Conservation (phyloP, 2,113 vertebrate species). For the Ginglymostoma cirratum region DNA sequence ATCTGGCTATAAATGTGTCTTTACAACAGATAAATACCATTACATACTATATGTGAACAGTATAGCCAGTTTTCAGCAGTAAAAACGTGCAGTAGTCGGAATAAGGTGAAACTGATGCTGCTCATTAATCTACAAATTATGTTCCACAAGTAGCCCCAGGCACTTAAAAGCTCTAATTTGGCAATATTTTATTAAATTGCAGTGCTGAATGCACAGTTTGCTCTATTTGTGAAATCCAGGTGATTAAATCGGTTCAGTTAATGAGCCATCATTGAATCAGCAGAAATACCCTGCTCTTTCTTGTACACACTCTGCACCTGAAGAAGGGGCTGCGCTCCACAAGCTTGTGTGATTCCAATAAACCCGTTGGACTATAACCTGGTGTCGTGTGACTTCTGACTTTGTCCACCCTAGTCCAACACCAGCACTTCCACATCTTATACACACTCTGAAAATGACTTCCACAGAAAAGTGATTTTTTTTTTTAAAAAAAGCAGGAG, state of each 20-base stretch:
- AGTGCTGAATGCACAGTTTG: background rate
- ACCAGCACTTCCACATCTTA: too few species aligned
- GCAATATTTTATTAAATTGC: background rate
- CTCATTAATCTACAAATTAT: background rate
- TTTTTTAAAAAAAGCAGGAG: background rate
- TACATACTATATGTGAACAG: background rate
- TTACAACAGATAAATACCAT: background rate
- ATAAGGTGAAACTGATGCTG: background rate
- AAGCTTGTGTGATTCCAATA: too few species aligned
- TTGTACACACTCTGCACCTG: too few species aligned
- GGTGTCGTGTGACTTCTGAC: too few species aligned
- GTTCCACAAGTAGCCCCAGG: background rate
- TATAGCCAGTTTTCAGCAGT: background rate
- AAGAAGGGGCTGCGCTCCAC: too few species aligned
- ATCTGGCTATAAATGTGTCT: background rate
- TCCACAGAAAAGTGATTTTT: background rate
- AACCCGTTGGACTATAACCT: too few species aligned
- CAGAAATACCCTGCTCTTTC: background rate
- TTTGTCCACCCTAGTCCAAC: too few species aligned
- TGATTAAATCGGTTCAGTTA: background rate
- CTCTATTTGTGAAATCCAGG: background rate
- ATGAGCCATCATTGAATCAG: background rate
- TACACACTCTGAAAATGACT: background rate
- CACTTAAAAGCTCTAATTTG: background rate
- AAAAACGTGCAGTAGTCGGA: background rate